Conservation (phyloP, 2,113 vertebrate genomes). For the Anser brachyrhynchus region DNA sequence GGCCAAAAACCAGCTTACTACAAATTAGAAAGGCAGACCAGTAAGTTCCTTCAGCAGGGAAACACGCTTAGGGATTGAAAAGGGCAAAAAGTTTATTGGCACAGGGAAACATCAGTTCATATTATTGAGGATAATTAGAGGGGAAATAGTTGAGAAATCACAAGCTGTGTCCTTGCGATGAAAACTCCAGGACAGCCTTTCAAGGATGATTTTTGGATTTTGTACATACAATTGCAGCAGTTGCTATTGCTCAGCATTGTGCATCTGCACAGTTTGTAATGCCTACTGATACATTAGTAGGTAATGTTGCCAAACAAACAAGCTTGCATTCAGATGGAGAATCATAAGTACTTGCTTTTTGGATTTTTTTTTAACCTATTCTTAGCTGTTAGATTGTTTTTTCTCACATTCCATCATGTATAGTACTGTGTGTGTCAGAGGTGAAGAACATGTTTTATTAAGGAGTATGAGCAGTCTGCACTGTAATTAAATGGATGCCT, state of each 20-base stretch:
- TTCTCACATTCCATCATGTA: not conserved
- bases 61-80: not conserved
- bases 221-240: accelerated
- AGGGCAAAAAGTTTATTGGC: not conserved
- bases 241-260: not conserved
- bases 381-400: not conserved
- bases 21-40: not conserved
- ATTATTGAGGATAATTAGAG: not conserved
- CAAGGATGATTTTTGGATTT: not conserved
- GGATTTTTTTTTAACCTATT: accelerated
- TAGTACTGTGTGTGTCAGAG: not conserved
- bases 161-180: not conserved
- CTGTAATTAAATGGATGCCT: not conserved
- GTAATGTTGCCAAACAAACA: not conserved
- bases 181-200: not conserved
- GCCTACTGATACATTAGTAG: not conserved
- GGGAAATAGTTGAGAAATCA: not conserved
- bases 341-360: not conserved
- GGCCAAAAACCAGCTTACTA: accelerated
- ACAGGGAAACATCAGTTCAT: not conserved
- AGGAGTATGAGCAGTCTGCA: not conserved
- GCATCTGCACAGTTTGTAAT: not conserved
- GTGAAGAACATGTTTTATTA: not conserved
- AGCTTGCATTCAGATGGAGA: not conserved
- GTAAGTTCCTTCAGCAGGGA: not conserved